These are phyloP conservation scores for Metaphire vulgaris DNA, from an alignment of 1,140 invertebrate species.

Conservation along the genomic window DNA sequence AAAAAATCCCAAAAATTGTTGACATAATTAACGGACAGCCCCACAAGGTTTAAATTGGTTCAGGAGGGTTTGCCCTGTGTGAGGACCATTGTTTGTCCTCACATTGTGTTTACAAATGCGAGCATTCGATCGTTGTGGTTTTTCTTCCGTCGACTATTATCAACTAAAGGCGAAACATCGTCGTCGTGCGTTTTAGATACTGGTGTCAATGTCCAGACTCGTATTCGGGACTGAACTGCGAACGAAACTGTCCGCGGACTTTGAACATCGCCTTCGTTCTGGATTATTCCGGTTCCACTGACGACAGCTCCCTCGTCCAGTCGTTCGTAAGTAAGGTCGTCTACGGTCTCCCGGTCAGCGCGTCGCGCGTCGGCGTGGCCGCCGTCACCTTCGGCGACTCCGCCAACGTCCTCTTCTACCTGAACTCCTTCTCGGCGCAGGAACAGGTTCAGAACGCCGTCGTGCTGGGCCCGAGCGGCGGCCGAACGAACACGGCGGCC, in stretches of 20 bases:
- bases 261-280: constrained; percentile 5
- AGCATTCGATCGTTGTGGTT: no score
- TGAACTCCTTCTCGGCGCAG: constrained; percentile 10
- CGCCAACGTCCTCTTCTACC: constrained; percentile 11
- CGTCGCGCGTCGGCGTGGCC: background rate
- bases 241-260: background rate
- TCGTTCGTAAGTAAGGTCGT: background rate
- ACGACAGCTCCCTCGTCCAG: background rate
- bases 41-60: no score
- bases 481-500: constrained; percentile 23
- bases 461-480: constrained; percentile 5
- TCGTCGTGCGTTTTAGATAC: no score
- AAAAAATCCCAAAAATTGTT: no score
- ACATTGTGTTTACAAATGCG: no score
- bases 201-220: background rate
- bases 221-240: background rate
- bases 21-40: no score
- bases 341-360: background rate
- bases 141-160: no score
- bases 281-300: background rate
- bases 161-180: no score
- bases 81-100: no score
- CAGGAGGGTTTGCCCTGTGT: no score
- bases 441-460: constrained; percentile 11
- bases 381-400: constrained; percentile 10